Evolutionary conservation across 64 coral and sea anemone species (phyloP).

Genomic region (Porites lutea): DNA sequence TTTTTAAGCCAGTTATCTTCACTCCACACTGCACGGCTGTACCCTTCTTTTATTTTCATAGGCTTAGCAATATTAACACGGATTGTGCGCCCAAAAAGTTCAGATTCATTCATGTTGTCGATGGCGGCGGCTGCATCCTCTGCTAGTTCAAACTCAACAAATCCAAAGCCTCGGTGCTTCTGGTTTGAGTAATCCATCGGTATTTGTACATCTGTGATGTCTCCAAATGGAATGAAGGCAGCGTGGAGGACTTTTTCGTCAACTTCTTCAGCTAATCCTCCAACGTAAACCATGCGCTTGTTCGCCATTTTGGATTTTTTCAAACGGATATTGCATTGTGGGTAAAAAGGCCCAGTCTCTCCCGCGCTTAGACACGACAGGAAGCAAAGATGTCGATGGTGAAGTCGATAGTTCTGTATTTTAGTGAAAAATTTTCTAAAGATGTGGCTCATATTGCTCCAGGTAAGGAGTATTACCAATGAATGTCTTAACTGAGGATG

Average conservation of each 20-base stretch:
- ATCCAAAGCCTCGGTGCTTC: slow-evolving; percentile 97
- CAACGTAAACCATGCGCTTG: slow-evolving; percentile 98
- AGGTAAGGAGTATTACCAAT: slow-evolving; percentile 37
- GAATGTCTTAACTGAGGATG: slow-evolving; percentile 41
- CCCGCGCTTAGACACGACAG: slow-evolving; percentile 7
- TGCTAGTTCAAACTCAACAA: slow-evolving; percentile 98
- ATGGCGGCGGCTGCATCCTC: slow-evolving; percentile 96
- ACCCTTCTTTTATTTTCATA: slow-evolving; percentile 99
- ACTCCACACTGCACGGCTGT: slow-evolving; percentile 95
- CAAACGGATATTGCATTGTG: background rate
- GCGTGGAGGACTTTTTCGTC: slow-evolving; percentile 99
- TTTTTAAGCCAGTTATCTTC: slow-evolving; percentile 96
- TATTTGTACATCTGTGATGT: slow-evolving; percentile 99
- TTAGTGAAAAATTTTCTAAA: background rate
- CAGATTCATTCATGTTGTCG: slow-evolving; percentile 99
- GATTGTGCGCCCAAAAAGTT: slow-evolving; percentile 96
- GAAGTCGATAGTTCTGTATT: slow-evolving; percentile 43
- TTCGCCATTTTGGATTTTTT: slow-evolving; percentile 94
- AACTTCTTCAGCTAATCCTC: slow-evolving; percentile 99
- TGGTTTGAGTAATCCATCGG: slow-evolving; percentile 96
- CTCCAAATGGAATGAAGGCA: slow-evolving; percentile 98
- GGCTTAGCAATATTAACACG: slow-evolving; percentile 98
- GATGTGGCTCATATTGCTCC: slow-evolving; percentile 12
- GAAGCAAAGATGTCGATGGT: slow-evolving; percentile 58
- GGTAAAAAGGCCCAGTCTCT: slow-evolving; percentile 40